A percentile compares a stretch with the other conserved stretches of the same genome.
These are phyloP conservation scores for Lordiphosa andalusiaca DNA, from an alignment of 2,888 invertebrate genomes.

Conservation along the genomic window DNA sequence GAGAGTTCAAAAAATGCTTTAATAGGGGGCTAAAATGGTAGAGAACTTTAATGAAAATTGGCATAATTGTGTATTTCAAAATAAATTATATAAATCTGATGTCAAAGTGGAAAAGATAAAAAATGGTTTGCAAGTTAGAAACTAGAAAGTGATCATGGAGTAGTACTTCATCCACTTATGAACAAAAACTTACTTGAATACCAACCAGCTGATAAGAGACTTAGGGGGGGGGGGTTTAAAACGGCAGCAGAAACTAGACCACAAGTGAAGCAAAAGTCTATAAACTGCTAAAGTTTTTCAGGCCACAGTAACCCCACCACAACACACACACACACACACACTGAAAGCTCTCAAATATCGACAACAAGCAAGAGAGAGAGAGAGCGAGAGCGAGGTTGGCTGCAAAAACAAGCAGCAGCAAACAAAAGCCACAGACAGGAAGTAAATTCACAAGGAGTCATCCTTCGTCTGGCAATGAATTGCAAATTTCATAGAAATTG, in stretches of 20 bases:
- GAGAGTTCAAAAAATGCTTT: too few species aligned
- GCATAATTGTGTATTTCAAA: too few species aligned
- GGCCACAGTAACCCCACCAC: constrained; percentile 47
- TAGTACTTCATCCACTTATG: not conserved
- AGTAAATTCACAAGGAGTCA: constrained; percentile 27
- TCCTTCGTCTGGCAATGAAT: constrained; percentile 48
- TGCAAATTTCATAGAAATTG: constrained; percentile 62
- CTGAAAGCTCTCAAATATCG: not conserved
- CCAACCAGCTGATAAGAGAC: too few species aligned
- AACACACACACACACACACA: constrained; percentile 16
- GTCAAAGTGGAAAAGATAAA: too few species aligned
- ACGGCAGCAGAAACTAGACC: constrained; percentile 19
- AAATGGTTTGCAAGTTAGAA: too few species aligned
- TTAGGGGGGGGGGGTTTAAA: too few species aligned
- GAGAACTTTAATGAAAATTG: too few species aligned
- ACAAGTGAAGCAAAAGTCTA: constrained; percentile 38
- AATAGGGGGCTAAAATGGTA: too few species aligned
- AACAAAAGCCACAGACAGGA: constrained; percentile 35
- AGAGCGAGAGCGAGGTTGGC: not conserved
- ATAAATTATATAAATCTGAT: too few species aligned
- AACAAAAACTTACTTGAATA: constrained; percentile 9
- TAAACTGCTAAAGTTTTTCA: constrained; percentile 42
- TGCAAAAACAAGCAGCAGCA: constrained; percentile 1
- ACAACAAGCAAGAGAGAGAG: not conserved
- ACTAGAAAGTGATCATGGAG: too few species aligned